phyloP scores from a whole-genome alignment of 2,888 invertebrate species.

The Catocala fraxini region DNA sequence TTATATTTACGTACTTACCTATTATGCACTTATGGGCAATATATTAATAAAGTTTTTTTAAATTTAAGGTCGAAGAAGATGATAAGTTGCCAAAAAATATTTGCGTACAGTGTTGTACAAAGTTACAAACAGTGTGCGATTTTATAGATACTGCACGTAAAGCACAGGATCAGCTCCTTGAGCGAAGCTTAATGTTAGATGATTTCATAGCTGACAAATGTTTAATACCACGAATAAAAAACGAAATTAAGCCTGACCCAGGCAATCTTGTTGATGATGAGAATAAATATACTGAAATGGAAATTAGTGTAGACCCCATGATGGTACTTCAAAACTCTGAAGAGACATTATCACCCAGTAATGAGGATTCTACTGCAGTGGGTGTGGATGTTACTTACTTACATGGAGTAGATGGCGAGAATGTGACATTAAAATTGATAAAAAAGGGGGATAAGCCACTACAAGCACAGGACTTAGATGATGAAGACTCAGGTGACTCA shows the following conservation, averaged over 20 bases:
- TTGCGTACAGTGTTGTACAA: conserved; percentile 89
- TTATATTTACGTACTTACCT: too few species aligned
- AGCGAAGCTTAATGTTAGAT: conserved; percentile 72
- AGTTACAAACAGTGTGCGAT: conserved; percentile 89
- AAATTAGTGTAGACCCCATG: conserved; percentile 91
- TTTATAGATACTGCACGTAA: conserved; percentile 90
- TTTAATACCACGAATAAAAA: conserved; percentile 5
- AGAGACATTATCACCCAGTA: conserved; percentile 58
- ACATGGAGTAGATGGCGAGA: conserved; percentile 64
- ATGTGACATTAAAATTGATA: conserved; percentile 77
- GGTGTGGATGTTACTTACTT: conserved; percentile 61
- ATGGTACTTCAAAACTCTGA: conserved; percentile 89
- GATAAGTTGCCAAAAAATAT: conserved; percentile 91
- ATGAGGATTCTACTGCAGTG: conserved; percentile 41
- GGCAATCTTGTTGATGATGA: conserved; percentile 57
- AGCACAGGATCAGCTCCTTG: conserved; percentile 88
- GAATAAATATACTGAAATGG: conserved; percentile 86
- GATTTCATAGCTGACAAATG: conserved; percentile 57
- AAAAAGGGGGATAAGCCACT: conserved; percentile 50
- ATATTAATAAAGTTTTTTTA: neutral
- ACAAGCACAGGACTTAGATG: conserved; percentile 19
- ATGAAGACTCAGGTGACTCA: conserved; percentile 30
- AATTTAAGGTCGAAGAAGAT: conserved; percentile 88
- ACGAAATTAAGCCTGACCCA: conserved; percentile 41
- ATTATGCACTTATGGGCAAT: too few species aligned